These are phyloP conservation scores for Galago senegalensis DNA, from an alignment of 2,797 vertebrate species.

Conservation along the genomic window DNA sequence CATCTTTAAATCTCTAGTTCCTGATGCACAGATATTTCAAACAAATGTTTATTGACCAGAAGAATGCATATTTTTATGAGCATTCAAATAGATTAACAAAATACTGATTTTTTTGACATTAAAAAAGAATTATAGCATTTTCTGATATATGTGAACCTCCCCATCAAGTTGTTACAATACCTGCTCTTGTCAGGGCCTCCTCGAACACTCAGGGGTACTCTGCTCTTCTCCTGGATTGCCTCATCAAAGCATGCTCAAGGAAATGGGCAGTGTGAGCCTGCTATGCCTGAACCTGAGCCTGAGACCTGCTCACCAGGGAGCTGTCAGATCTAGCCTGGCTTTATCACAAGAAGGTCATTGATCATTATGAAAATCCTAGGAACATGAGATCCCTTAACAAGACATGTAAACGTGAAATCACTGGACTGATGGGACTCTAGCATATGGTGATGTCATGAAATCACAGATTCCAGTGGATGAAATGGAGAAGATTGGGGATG, in stretches of 20 bases:
- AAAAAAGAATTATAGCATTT: not conserved
- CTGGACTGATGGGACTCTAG: not conserved
- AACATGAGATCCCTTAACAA: not conserved
- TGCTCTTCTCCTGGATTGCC: not conserved
- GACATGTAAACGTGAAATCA: not conserved
- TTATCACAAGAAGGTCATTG: not conserved
- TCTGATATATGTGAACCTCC: not conserved
- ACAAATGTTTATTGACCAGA: not conserved
- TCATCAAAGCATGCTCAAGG: not conserved
- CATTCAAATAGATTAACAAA: slow-evolving; percentile 31
- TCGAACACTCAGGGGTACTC: not conserved
- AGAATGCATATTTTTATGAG: slow-evolving; percentile 28
- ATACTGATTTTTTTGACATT: slow-evolving; percentile 6
- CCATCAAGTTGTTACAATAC: not conserved
- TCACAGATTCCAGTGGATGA: not conserved
- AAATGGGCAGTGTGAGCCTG: not conserved
- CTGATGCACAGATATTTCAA: not conserved
- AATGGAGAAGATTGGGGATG: not conserved
- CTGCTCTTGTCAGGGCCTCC: not conserved
- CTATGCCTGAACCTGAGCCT: not conserved
- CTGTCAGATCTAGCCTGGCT: not conserved
- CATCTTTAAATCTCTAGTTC: not conserved
- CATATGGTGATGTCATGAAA: not conserved
- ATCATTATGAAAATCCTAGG: not conserved
- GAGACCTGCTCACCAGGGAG: not conserved